A percentile compares a stretch with the other conserved stretches of the same genome.
Evolutionary conservation across 2,888 invertebrate genomes (phyloP).

Genomic region (Hirtodrosophila cameraria): DNA sequence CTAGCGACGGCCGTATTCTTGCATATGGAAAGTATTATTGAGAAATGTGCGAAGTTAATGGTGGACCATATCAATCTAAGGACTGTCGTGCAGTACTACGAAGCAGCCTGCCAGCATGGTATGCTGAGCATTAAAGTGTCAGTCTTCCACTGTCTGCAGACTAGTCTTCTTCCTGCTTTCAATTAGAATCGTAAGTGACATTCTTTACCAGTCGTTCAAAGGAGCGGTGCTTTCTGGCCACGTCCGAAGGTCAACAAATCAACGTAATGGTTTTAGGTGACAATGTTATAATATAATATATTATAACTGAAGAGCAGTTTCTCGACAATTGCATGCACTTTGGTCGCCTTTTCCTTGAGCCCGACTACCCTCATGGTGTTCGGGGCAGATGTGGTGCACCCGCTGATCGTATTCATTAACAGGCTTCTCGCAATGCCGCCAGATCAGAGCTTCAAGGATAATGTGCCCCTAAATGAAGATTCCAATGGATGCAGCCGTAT

Average conservation of each 20-base stretch:
- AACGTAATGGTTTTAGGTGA: conserved; percentile 87
- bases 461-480: conserved; percentile 73
- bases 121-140: conserved; percentile 87
- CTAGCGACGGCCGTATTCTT: conserved; percentile 90
- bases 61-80: conserved; percentile 89
- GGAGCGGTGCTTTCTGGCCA: conserved; percentile 86
- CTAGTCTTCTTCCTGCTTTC: conserved; percentile 88
- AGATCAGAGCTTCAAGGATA: conserved; percentile 77
- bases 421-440: conserved; percentile 87
- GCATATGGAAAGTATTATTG: conserved; percentile 89
- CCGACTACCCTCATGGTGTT: conserved; percentile 87
- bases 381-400: conserved; percentile 87
- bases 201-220: conserved; percentile 81
- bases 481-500: conserved; percentile 63
- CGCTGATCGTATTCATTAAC: conserved; percentile 89
- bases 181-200: conserved; percentile 85
- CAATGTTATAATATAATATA: no score
- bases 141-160: conserved; percentile 89
- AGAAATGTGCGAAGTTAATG: conserved; percentile 90
- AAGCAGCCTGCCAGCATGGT: conserved; percentile 89
- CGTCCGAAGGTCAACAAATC: conserved; percentile 87
- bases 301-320: conserved; percentile 84
- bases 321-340: conserved; percentile 86
- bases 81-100: conserved; percentile 89
- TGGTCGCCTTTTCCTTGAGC: conserved; percentile 87